phyloP scores from a whole-genome alignment of 2,113 vertebrate species.

The Isichthys henryi region DNA sequence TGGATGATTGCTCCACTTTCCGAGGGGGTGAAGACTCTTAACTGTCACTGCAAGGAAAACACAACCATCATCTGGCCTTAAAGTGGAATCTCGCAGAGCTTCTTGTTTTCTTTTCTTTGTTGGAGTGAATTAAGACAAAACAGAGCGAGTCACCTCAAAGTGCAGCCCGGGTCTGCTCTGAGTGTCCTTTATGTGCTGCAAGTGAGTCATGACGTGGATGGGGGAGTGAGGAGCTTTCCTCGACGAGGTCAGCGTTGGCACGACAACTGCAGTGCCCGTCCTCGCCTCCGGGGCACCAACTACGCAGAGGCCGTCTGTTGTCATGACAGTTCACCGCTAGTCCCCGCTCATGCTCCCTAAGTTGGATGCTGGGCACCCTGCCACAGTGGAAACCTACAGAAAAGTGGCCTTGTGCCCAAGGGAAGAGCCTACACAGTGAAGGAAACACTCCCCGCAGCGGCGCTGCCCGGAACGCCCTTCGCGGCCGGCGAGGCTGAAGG shows the following conservation, averaged over 20 bases:
- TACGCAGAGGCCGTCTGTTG: not conserved
- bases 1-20: not conserved
- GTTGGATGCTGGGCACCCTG: not conserved
- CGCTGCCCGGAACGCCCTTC: not conserved
- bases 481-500: not conserved
- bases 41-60: conserved; percentile 18
- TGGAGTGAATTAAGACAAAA: not conserved
- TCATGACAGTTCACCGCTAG: not conserved
- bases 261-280: not conserved
- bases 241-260: not conserved
- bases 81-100: conserved; percentile 4
- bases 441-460: not conserved
- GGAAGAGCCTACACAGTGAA: not conserved
- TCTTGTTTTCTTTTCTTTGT: not conserved
- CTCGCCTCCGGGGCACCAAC: not conserved
- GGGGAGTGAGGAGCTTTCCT: not conserved
- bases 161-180: not conserved
- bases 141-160: not conserved
- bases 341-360: not conserved
- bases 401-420: not conserved
- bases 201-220: not conserved
- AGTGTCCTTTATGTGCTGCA: not conserved
- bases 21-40: not conserved
- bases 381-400: not conserved
- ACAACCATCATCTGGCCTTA: conserved; percentile 5